A percentile compares a stretch with the other conserved stretches of the same genome.
Conservation (phyloP, 2,888 invertebrate species). For the Rhyacophila evoluta region DNA sequence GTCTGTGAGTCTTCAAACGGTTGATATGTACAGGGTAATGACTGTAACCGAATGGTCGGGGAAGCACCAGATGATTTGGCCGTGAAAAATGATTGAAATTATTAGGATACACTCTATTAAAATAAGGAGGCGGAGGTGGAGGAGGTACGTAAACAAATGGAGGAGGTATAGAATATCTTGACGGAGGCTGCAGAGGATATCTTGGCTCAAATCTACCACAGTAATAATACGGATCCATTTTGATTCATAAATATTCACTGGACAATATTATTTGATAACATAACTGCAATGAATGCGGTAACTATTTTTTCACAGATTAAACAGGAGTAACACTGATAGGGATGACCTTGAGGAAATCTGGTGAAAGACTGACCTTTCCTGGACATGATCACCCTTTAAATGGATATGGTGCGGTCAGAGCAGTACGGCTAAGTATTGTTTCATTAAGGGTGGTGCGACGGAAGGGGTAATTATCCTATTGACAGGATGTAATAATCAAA, state of each 20-base stretch:
- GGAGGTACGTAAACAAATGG: background rate
- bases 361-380: background rate
- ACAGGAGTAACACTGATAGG: background rate
- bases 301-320: no score
- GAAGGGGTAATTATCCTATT: no score
- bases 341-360: background rate
- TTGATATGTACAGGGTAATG: background rate
- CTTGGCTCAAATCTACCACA: background rate
- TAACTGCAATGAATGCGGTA: background rate
- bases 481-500: no score
- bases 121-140: background rate
- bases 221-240: background rate
- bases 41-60: background rate
- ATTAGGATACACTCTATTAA: background rate
- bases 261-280: background rate
- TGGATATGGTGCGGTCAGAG: background rate
- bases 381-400: background rate
- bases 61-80: background rate
- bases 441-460: no score
- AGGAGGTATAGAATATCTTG: background rate
- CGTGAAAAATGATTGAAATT: background rate
- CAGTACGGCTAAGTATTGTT: background rate
- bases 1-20: no score
- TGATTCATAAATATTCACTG: background rate
- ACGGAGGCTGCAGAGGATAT: background rate